These are phyloP conservation scores for Mylabris phalerata DNA, from an alignment of 1,140 invertebrate species.

Conservation along the genomic window DNA sequence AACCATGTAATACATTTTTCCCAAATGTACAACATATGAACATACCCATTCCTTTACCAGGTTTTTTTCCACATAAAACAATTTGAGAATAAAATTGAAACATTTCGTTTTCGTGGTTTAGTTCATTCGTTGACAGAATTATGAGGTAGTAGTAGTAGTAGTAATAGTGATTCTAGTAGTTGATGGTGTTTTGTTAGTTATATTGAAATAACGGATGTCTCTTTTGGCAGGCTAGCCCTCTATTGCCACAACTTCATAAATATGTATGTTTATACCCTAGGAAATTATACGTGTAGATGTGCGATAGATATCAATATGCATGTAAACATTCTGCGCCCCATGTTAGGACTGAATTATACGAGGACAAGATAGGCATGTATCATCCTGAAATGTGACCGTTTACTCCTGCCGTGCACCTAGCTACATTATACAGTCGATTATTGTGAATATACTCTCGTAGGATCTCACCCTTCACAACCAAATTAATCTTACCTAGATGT, in stretches of 20 bases:
- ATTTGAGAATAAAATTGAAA: too few relatives aligned
- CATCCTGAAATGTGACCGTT: conserved; percentile 19
- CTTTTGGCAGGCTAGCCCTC: conserved; percentile 20
- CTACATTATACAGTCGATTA: conserved; percentile 8
- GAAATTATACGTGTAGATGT: conserved; percentile 41
- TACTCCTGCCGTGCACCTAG: conserved; percentile 11
- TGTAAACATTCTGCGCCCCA: conserved; percentile 38
- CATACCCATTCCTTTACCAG: too few relatives aligned
- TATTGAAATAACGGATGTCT: conserved; percentile 25
- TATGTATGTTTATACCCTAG: conserved; percentile 28
- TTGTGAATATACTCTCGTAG: not conserved
- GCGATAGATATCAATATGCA: conserved; percentile 42
- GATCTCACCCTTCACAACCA: not conserved
- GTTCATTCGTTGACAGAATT: conserved; percentile 39
- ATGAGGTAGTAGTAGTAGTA: conserved; percentile 28
- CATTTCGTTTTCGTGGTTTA: not conserved
- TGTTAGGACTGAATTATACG: conserved; percentile 36
- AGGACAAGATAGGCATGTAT: conserved; percentile 27
- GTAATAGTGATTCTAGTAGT: conserved; percentile 23
- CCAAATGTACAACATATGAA: too few relatives aligned
- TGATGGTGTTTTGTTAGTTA: too few relatives aligned
- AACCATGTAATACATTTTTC: too few relatives aligned
- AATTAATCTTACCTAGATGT: not conserved
- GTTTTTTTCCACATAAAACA: too few relatives aligned
- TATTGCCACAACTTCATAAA: conserved; percentile 31